These are phyloP conservation scores for Circus cinereus DNA, from an alignment of 2,797 vertebrate genomes.

Conservation along the genomic window DNA sequence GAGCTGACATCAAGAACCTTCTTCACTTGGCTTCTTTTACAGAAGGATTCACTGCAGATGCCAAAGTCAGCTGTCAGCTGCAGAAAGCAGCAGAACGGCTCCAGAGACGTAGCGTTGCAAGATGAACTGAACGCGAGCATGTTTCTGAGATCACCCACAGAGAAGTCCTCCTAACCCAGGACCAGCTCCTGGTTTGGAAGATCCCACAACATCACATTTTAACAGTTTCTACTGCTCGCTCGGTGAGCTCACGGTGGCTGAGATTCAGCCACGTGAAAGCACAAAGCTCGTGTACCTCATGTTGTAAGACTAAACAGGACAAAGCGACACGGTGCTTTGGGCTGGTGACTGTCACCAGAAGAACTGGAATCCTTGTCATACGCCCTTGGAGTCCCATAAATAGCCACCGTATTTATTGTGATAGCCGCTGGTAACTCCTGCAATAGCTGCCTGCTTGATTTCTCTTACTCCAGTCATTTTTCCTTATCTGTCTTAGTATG, in stretches of 20 bases:
- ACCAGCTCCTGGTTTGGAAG: neutral
- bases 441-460: neutral
- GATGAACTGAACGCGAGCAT: neutral
- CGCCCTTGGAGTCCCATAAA: rapidly evolving
- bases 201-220: neutral
- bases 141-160: neutral
- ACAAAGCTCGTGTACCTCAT: rapidly evolving
- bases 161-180: neutral
- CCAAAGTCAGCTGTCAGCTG: neutral
- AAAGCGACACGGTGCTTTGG: rapidly evolving
- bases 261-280: neutral
- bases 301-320: too few species aligned
- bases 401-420: rapidly evolving
- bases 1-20: slow-evolving; percentile 8
- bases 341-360: neutral
- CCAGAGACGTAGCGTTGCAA: neutral
- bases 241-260: neutral
- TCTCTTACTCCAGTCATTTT: neutral
- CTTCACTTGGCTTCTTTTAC: neutral
- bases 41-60: neutral
- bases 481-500: neutral
- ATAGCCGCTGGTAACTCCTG: neutral
- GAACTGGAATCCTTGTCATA: rapidly evolving
- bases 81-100: neutral
- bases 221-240: neutral